These are phyloP conservation scores for Vollenhovia emeryi DNA, from an alignment of 1,140 invertebrate genomes.

Conservation along the genomic window DNA sequence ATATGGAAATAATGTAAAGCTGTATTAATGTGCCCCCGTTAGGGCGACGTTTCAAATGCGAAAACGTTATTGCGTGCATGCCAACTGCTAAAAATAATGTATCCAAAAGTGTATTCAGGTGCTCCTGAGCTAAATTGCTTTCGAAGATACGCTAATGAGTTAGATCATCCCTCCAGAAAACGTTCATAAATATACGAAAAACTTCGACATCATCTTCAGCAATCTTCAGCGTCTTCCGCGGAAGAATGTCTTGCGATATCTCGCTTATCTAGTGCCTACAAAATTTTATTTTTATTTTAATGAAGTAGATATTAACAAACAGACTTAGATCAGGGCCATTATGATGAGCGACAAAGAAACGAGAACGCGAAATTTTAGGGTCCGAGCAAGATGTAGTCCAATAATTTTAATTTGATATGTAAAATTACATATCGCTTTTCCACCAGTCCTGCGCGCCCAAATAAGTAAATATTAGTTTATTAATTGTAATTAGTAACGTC, in stretches of 20 bases:
- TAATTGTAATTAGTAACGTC: background rate
- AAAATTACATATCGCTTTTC: too few species aligned
- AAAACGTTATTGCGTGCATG: constrained; percentile 21
- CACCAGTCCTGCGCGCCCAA: too few species aligned
- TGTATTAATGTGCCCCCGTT: constrained; percentile 1
- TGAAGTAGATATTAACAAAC: too few species aligned
- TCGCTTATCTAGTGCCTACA: background rate
- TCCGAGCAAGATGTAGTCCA: too few species aligned
- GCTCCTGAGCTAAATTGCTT: constrained; percentile 5
- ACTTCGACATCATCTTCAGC: background rate
- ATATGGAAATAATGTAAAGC: background rate
- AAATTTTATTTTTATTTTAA: background rate
- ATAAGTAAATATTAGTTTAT: background rate
- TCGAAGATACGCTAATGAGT: background rate
- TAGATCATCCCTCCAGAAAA: background rate
- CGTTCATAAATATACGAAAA: background rate
- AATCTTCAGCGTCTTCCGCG: background rate
- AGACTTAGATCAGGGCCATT: too few species aligned
- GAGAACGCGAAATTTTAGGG: too few species aligned
- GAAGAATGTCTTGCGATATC: background rate
- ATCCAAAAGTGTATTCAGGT: background rate
- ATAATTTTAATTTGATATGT: too few species aligned
- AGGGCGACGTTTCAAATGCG: constrained; percentile 33
- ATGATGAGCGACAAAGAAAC: too few species aligned
- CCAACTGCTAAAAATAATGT: constrained; percentile 49